Evolutionary conservation across 2,888 invertebrate genomes (phyloP), one percentile per base, ranked within the genome.

Genomic region (Drosophila hamatofila): DNA sequence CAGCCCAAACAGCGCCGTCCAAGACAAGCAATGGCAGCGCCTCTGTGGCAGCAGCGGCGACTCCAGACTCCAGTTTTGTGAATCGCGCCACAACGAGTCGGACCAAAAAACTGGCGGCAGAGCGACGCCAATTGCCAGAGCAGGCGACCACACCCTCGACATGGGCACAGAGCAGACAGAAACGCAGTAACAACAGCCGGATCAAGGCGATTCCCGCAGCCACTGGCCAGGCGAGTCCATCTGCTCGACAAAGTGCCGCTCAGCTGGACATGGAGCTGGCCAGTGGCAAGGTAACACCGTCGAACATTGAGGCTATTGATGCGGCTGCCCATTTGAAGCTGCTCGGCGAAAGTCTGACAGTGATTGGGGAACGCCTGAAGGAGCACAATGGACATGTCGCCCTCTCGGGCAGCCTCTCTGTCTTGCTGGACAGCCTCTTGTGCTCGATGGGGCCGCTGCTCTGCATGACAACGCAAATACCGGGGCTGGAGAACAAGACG

Each of bases 311-410:
- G 62, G 96, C 97, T 0, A 95, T 97, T 1, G 98, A 98, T 92
- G 96, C 97, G 25, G 98, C 98, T 0, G 98, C 98, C 0, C 98
- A 98, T 92, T 94, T 98, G 12, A 96, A 98, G 59, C 94, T 98
- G 64, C 94, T 99, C 16, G 98, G 98, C 0, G 98, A 98, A 93
- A 98, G 98, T 89, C 94, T 99, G 21, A 96, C 97, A 52, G 97
- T 98, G 90, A 98, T 99, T 81, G 98, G 99, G 0, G 97, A 97
- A 92, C 93, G 98, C 42, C 94, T 98, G 7, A 98, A 97, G 92
- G 98, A 98, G 89, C 98, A 98, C 88, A 97, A 98, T 95, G 98
- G 98, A 14, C 97, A 98, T 93, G 98, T 98, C 73, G 98, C 98
- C 0, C 98, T 98, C 18, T 98, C 98, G 0, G 98, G 98, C 0